Evolutionary conservation across 2,797 vertebrate species (phyloP).

Genomic region (Toxotes lorentzi): DNA sequence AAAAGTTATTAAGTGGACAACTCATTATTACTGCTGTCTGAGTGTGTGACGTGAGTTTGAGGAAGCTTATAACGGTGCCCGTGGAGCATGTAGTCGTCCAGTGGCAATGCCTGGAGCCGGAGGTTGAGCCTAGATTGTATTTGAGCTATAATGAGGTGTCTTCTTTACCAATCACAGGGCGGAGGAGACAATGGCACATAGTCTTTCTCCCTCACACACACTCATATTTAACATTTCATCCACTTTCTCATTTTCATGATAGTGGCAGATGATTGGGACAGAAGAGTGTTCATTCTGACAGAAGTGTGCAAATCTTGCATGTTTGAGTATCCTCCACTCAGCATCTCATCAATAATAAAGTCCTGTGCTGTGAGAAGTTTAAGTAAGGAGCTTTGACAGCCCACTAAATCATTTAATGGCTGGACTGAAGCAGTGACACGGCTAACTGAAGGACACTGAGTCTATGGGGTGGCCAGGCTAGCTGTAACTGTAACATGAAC

Average conservation of each 20-base stretch:
- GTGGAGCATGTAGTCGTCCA: constrained; percentile 27
- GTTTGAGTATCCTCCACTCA: constrained; percentile 66
- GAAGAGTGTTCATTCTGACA: constrained; percentile 61
- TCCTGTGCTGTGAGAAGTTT: constrained; percentile 62
- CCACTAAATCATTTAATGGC: constrained; percentile 73
- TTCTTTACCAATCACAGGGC: constrained; percentile 22
- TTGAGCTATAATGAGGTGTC: constrained; percentile 64
- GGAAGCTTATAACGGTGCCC: background rate
- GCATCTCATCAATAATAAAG: constrained; percentile 77
- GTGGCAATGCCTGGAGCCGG: constrained; percentile 22
- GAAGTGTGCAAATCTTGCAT: constrained; percentile 76
- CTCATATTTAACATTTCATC: constrained; percentile 6
- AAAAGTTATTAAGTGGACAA: constrained; percentile 1
- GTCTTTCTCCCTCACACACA: background rate
- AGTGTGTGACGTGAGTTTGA: constrained; percentile 22
- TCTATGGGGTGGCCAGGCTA: constrained; percentile 16
- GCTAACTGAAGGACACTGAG: constrained; percentile 62
- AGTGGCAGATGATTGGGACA: constrained; percentile 32
- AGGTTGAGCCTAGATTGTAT: constrained; percentile 55
- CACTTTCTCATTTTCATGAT: constrained; percentile 50
- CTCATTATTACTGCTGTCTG: constrained; percentile 10
- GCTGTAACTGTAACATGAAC: constrained; percentile 34
- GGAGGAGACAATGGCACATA: background rate
- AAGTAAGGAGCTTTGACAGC: constrained; percentile 62
- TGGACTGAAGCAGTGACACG: constrained; percentile 51